Evolutionary conservation across 2,797 vertebrate species (phyloP).

Genomic region (Pampus argenteus): DNA sequence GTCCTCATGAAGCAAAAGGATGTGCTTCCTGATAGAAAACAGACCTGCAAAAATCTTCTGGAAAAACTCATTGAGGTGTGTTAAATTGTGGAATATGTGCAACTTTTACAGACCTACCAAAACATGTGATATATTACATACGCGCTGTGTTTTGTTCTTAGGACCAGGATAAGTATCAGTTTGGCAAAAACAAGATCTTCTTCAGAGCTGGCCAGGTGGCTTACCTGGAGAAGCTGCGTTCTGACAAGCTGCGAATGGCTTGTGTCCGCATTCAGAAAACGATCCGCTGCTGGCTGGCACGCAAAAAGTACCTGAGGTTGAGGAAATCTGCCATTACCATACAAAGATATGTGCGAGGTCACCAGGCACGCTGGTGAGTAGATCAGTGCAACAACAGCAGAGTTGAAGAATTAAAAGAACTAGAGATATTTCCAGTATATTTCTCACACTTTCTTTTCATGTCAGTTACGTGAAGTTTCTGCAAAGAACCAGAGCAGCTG

Average conservation of each 20-base stretch:
- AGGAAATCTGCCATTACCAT: slow-evolving; percentile 88
- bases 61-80: slow-evolving; percentile 92
- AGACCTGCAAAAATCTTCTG: slow-evolving; percentile 93
- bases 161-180: slow-evolving; percentile 96
- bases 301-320: slow-evolving; percentile 93
- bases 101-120: neutral
- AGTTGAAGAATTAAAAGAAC: neutral
- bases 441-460: slow-evolving; percentile 4
- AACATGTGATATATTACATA: neutral
- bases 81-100: slow-evolving; percentile 1
- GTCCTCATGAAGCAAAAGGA: slow-evolving; percentile 96
- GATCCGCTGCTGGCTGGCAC: slow-evolving; percentile 93
- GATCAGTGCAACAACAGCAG: neutral
- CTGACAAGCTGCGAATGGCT: slow-evolving; percentile 92
- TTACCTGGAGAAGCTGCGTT: slow-evolving; percentile 96
- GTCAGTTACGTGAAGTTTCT: slow-evolving; percentile 89
- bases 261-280: slow-evolving; percentile 97
- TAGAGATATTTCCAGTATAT: neutral
- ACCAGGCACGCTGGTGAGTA: slow-evolving; percentile 93
- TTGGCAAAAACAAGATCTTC: slow-evolving; percentile 98
- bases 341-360: slow-evolving; percentile 91
- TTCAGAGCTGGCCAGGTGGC: slow-evolving; percentile 98
- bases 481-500: slow-evolving; percentile 89
- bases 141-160: slow-evolving; percentile 60
- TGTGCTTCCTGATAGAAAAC: slow-evolving; percentile 90